A percentile compares a stretch with the other conserved stretches of the same genome.
Conservation (phyloP, 2,888 invertebrate genomes). For the Polydrusus cervinus region DNA sequence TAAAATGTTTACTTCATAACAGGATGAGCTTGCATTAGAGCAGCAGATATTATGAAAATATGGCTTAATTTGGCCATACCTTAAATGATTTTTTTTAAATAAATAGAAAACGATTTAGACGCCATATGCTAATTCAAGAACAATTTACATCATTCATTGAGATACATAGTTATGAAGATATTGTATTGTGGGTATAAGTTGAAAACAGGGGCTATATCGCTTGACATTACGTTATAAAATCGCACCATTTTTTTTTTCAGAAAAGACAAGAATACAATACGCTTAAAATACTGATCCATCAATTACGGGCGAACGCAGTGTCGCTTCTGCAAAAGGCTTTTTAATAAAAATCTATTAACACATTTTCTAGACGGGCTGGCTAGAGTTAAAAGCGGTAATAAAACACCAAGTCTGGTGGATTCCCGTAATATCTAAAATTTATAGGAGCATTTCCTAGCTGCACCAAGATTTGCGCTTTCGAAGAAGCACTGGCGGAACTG, state of each 20-base stretch:
- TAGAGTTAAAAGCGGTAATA: slow-evolving; percentile 50
- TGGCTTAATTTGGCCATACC: too few relatives aligned
- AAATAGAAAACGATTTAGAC: too few relatives aligned
- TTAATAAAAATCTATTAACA: slow-evolving; percentile 55
- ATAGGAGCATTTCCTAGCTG: slow-evolving; percentile 46
- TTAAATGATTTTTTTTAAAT: too few relatives aligned
- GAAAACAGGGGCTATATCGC: too few relatives aligned
- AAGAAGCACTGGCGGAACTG: slow-evolving; percentile 19
- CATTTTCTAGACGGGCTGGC: slow-evolving; percentile 45
- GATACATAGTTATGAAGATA: too few relatives aligned
- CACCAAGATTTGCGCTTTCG: slow-evolving; percentile 37
- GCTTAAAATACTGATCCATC: slow-evolving; percentile 40
- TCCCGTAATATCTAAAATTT: slow-evolving; percentile 50
- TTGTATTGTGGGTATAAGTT: too few relatives aligned
- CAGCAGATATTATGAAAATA: too few relatives aligned
- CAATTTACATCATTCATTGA: too few relatives aligned
- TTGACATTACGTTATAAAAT: too few relatives aligned
- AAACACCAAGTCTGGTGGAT: slow-evolving; percentile 41
- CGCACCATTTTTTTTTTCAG: neutral
- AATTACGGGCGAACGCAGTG: slow-evolving; percentile 46
- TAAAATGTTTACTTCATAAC: too few relatives aligned
- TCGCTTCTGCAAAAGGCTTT: slow-evolving; percentile 42
- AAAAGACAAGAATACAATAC: slow-evolving; percentile 36
- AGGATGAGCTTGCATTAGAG: too few relatives aligned
- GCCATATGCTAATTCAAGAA: too few relatives aligned